phyloP scores from a whole-genome alignment of 2,113 vertebrate species.

The Smithornis capensis region DNA sequence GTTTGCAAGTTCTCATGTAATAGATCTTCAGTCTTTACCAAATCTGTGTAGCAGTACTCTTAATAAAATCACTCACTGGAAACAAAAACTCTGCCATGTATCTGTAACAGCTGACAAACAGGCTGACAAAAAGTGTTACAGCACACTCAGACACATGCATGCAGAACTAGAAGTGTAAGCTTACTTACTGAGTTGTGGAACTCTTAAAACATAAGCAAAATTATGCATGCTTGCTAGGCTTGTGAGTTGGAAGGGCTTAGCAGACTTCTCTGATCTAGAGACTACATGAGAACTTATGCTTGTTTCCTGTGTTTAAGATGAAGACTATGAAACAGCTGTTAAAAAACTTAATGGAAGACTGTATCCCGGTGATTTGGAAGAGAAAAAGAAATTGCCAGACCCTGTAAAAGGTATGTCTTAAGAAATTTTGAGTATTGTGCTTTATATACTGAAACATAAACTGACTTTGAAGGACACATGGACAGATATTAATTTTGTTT shows the following conservation, averaged over 20 bases:
- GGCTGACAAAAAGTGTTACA: background rate
- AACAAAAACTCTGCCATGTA: accelerated
- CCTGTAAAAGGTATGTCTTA: slow-evolving; percentile 63
- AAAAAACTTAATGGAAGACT: slow-evolving; percentile 90
- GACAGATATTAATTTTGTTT: background rate
- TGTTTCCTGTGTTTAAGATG: slow-evolving; percentile 78
- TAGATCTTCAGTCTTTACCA: background rate
- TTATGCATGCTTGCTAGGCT: background rate
- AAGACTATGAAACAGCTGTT: slow-evolving; percentile 92
- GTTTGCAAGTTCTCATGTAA: background rate
- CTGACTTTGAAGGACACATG: background rate
- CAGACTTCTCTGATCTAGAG: background rate
- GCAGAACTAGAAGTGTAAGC: background rate
- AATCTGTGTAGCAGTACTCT: background rate
- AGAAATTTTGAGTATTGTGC: background rate
- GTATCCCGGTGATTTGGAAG: slow-evolving; percentile 76
- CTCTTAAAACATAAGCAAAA: background rate
- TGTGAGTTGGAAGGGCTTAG: background rate
- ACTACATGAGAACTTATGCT: background rate
- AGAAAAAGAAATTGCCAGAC: slow-evolving; percentile 16
- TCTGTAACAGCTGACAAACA: background rate
- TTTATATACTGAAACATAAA: background rate
- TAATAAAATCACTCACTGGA: background rate
- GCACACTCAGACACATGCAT: background rate
- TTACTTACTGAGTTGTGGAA: background rate